A percentile compares a stretch with the other conserved stretches of the same genome.
These are phyloP conservation scores for Mormyrus iriodes DNA, from an alignment of 2,113 vertebrate species.

Conservation along the genomic window DNA sequence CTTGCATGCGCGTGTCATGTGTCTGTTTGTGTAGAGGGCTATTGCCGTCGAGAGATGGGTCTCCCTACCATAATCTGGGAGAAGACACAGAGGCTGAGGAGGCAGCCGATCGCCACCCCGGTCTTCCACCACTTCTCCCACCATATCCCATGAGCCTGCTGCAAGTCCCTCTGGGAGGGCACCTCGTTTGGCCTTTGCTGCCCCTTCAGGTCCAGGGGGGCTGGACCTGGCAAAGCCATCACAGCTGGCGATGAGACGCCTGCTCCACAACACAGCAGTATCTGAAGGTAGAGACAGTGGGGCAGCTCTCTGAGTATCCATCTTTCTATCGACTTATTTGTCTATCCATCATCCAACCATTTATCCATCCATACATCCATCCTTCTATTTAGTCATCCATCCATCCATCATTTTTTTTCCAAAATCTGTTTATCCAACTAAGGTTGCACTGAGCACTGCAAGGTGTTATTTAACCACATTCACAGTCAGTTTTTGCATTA, in stretches of 20 bases:
- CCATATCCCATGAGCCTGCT: slow-evolving; percentile 24
- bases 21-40: neutral
- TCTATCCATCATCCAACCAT: neutral
- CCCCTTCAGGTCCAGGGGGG: slow-evolving; percentile 28
- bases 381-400: neutral
- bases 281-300: neutral
- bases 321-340: neutral
- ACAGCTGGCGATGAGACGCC: slow-evolving; percentile 31
- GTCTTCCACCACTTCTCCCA: slow-evolving; percentile 63
- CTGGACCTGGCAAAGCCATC: slow-evolving; percentile 27
- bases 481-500: neutral
- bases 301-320: neutral
- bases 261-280: slow-evolving; percentile 24
- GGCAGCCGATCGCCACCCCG: slow-evolving; percentile 65
- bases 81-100: slow-evolving; percentile 68
- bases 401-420: neutral
- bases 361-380: neutral
- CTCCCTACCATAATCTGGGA: slow-evolving; percentile 83
- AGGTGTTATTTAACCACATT: neutral
- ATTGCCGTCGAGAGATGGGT: neutral
- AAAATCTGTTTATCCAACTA: neutral
- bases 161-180: neutral
- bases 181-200: slow-evolving; percentile 25
- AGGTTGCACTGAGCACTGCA: neutral
- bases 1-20: neutral